Evolutionary conservation across 1,140 invertebrate species (phyloP).

Genomic region (Pristionchus pacificus): DNA sequence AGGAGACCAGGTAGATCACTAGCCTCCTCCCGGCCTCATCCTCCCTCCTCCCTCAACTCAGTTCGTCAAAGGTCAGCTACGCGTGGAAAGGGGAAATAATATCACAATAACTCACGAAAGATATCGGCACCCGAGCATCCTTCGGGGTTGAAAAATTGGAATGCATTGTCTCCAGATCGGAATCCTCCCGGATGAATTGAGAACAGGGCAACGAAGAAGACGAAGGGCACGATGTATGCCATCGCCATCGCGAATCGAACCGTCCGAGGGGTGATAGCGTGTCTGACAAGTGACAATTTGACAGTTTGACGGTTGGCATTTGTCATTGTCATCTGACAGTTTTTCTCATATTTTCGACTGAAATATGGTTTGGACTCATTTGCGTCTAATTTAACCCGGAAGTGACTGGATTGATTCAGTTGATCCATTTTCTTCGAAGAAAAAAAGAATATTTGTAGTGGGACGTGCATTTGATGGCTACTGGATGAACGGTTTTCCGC

Average conservation of each 20-base stretch:
- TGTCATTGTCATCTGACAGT: background rate
- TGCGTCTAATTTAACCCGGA: too few relatives aligned
- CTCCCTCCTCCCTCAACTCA: too few relatives aligned
- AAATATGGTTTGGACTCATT: too few relatives aligned
- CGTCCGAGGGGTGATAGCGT: conserved; percentile 24
- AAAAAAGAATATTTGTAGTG: too few relatives aligned
- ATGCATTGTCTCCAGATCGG: conserved; percentile 34
- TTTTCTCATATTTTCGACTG: too few relatives aligned
- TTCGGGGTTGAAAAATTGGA: conserved; percentile 42
- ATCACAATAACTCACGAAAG: conserved; percentile 37
- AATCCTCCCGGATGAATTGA: conserved; percentile 38
- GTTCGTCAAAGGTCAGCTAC: background rate
- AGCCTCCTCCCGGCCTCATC: too few relatives aligned
- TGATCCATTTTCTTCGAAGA: too few relatives aligned
- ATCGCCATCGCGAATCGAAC: conserved; percentile 34
- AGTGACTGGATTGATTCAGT: too few relatives aligned
- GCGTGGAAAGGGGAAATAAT: background rate
- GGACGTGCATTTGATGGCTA: too few relatives aligned
- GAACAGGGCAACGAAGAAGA: conserved; percentile 27
- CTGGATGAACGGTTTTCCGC: too few relatives aligned
- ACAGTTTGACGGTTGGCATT: too few relatives aligned
- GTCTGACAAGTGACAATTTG: conserved; percentile 6
- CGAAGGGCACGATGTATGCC: conserved; percentile 38
- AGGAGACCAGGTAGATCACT: too few relatives aligned
- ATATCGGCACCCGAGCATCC: conserved; percentile 39